Conservation (phyloP, 2,113 vertebrate species). For the Eubucco bourcierii region DNA sequence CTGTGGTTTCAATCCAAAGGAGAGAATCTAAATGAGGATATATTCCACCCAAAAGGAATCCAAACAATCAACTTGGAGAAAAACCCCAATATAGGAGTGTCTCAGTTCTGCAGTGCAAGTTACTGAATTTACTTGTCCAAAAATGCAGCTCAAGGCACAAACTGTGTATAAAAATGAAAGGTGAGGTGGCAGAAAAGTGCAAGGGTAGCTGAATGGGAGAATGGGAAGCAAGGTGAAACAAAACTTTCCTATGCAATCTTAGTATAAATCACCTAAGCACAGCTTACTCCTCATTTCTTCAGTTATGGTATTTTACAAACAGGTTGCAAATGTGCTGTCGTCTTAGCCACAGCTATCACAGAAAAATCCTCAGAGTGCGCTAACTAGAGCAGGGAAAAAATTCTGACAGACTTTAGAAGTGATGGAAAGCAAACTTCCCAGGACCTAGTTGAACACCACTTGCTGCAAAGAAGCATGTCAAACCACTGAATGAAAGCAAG, state of each 20-base stretch:
- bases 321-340: not conserved
- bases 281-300: not conserved
- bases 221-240: not conserved
- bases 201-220: not conserved
- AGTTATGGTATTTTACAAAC: not conserved
- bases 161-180: not conserved
- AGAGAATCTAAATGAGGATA: not conserved
- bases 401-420: not conserved
- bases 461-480: not conserved
- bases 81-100: not conserved
- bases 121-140: not conserved
- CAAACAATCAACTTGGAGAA: not conserved
- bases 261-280: not conserved
- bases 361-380: not conserved
- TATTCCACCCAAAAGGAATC: not conserved
- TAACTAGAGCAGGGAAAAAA: not conserved
- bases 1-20: not conserved
- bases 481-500: not conserved
- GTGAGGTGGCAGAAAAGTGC: not conserved
- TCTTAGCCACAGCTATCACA: not conserved
- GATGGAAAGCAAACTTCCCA: not conserved
- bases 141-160: not conserved
- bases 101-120: not conserved
- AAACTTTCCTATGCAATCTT: not conserved
- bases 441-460: not conserved